A percentile compares a stretch with the other conserved stretches of the same genome.
phyloP scores from a whole-genome alignment of 2,113 vertebrate species.

The Struthidea cinerea region DNA sequence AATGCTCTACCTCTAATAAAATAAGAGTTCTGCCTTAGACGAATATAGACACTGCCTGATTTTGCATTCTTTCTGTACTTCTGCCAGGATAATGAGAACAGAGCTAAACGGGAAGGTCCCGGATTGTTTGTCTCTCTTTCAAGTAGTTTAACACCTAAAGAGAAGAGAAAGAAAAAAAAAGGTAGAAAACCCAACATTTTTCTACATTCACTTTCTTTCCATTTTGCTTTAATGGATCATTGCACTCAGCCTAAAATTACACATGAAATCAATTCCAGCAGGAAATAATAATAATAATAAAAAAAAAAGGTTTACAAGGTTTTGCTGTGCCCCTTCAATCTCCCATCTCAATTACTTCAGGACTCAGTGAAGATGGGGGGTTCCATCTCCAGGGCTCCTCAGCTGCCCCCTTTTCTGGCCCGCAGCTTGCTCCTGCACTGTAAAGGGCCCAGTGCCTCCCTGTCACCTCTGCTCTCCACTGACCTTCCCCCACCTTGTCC shows the following conservation, averaged over 20 bases:
- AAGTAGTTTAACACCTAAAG: neutral
- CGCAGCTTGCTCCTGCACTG: neutral
- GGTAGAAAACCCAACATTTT: neutral
- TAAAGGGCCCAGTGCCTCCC: too few relatives aligned
- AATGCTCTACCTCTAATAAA: neutral
- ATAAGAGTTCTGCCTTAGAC: neutral
- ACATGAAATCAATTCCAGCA: neutral
- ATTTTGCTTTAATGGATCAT: neutral
- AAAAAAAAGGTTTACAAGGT: neutral
- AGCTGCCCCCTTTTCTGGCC: neutral
- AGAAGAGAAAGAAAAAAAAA: fast-evolving
- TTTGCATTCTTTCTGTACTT: neutral
- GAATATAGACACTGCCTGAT: neutral
- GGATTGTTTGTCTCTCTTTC: neutral
- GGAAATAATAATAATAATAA: too few relatives aligned
- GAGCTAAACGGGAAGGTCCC: neutral
- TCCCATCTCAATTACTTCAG: neutral
- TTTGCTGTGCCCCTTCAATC: neutral
- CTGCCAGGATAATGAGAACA: neutral
- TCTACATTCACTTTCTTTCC: neutral
- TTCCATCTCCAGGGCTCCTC: neutral
- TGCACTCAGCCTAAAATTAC: neutral
- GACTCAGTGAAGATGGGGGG: too few relatives aligned
- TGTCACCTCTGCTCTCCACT: neutral
- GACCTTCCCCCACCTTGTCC: neutral